These are phyloP conservation scores for Ferdinandea cuprea DNA, from an alignment of 2,888 invertebrate genomes.

Conservation along the genomic window DNA sequence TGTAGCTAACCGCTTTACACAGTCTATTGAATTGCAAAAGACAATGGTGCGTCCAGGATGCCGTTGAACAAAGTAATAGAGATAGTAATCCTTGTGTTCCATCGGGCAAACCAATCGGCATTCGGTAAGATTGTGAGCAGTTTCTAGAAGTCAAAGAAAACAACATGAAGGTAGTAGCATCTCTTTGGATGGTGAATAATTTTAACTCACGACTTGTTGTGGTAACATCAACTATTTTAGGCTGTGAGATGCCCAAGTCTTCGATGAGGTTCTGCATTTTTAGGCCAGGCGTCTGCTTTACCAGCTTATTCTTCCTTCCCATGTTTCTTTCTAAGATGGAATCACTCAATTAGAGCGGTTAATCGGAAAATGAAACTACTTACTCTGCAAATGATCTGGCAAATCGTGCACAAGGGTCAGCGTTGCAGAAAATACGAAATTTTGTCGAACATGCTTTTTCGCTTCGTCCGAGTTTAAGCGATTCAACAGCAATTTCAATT, in stretches of 20 bases:
- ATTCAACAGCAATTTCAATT: constrained; percentile 91
- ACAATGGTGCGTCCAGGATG: constrained; percentile 96
- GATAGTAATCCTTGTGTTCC: constrained; percentile 94
- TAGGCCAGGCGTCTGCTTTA: constrained; percentile 88
- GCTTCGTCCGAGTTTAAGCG: constrained; percentile 89
- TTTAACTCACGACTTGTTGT: constrained; percentile 85
- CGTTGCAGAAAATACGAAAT: constrained; percentile 98
- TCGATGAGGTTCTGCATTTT: constrained; percentile 90
- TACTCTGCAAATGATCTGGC: constrained; percentile 88
- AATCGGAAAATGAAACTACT: constrained; percentile 26
- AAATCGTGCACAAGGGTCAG: constrained; percentile 95
- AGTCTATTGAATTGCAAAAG: constrained; percentile 97
- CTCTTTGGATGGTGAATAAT: background rate
- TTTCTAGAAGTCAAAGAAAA: constrained; percentile 84
- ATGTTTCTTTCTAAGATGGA: constrained; percentile 78
- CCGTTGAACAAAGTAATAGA: constrained; percentile 93
- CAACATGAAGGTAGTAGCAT: background rate
- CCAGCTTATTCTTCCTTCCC: constrained; percentile 82
- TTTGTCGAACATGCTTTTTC: constrained; percentile 88
- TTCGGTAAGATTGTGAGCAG: constrained; percentile 92
- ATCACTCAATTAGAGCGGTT: too few species aligned
- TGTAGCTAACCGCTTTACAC: constrained; percentile 91
- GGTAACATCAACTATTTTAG: constrained; percentile 97
- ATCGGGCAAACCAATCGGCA: constrained; percentile 90
- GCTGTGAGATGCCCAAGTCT: constrained; percentile 93